Percentiles rank a stretch among this genome's conserved stretches.
Evolutionary conservation across 2,888 invertebrate species (phyloP).

Genomic region (Colletes collaris): DNA sequence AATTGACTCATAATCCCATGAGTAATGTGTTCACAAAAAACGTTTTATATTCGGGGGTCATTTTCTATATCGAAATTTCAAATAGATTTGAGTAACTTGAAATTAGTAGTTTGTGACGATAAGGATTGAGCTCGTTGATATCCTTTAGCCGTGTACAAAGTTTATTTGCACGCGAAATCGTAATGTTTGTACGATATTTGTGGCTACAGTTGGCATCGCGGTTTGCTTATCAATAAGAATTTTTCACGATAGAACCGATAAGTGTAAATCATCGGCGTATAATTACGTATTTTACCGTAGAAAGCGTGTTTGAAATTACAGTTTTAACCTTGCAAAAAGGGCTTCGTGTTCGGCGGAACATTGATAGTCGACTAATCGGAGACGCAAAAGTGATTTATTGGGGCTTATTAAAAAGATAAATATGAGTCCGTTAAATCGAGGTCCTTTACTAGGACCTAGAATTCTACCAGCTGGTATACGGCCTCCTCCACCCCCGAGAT

Average conservation of each 20-base stretch:
- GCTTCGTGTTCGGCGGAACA: slow-evolving; percentile 6
- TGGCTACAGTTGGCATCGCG: not conserved
- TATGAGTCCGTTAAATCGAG: slow-evolving; percentile 79
- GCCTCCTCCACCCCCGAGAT: slow-evolving; percentile 73
- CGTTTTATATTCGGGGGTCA: too few relatives aligned
- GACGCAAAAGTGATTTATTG: slow-evolving; percentile 13
- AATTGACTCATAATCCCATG: too few relatives aligned
- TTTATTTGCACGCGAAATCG: slow-evolving; percentile 14
- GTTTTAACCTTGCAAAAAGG: slow-evolving; percentile 33
- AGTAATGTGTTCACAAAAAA: too few relatives aligned
- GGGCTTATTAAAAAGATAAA: not conserved
- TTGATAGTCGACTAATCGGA: not conserved
- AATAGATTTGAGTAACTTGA: not conserved
- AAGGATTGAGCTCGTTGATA: not conserved
- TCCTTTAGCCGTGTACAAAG: not conserved
- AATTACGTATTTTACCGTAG: slow-evolving; percentile 1
- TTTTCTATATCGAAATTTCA: not conserved
- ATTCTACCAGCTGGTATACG: slow-evolving; percentile 72
- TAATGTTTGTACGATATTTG: slow-evolving; percentile 36
- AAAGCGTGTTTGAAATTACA: slow-evolving; percentile 21
- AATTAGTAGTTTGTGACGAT: not conserved
- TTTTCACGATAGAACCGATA: not conserved
- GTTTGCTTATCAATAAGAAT: slow-evolving; percentile 11
- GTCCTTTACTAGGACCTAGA: slow-evolving; percentile 75
- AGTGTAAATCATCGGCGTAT: not conserved